Evolutionary conservation across 1,140 invertebrate species (phyloP), one percentile per base, ranked within the genome.

Genomic region (Nasonia longicornis): DNA sequence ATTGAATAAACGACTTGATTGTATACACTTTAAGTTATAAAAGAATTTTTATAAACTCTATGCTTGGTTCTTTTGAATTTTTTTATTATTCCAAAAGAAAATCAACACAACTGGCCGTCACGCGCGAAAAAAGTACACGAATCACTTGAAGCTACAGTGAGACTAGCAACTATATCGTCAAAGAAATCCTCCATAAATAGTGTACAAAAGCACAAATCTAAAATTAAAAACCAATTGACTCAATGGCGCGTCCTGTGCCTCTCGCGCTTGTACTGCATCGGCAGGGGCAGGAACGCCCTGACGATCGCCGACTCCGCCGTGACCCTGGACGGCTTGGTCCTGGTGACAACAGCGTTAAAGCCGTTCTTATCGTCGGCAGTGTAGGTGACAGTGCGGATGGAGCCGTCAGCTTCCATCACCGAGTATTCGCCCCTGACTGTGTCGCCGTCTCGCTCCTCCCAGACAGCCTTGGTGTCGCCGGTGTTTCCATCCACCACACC

Each of bases 281-380:
- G 77, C 52, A 70, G 0, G 16, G 86, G 87, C 63, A 86, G 2
- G 16, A 86, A 86, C 16, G 81, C 74, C n/a, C 84, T 85, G 4
- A 84, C 45, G 29, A 83, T 78, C 0, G 35, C 31, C 3, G 80
- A 42, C 3, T 78, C 38, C 1, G 82, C 79, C 10, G 69, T 3
- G 10, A 83, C 75, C 8, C 71, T 86, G 1, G 80, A 83, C 4
- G 87, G 86, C 12, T 86, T 85, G 52, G 78, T 87, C 77, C 85
- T 89, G 0, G 86, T 88, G 0, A 90, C 88, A 6, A 89, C 86
- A 2, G 89, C 89, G 35, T 89, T 90, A 87, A 94, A 94, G 4
- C 94, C 94, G 83, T 92, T 93, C 84, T 93, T 92, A 82, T 95
- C 93, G 87, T 95, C 94, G 31, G 94, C 94, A 1, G 93, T 94